Evolutionary conservation across 2,113 vertebrate species (phyloP), one percentile per base, ranked within the genome.

Genomic region (Pelecanoides urinatrix): DNA sequence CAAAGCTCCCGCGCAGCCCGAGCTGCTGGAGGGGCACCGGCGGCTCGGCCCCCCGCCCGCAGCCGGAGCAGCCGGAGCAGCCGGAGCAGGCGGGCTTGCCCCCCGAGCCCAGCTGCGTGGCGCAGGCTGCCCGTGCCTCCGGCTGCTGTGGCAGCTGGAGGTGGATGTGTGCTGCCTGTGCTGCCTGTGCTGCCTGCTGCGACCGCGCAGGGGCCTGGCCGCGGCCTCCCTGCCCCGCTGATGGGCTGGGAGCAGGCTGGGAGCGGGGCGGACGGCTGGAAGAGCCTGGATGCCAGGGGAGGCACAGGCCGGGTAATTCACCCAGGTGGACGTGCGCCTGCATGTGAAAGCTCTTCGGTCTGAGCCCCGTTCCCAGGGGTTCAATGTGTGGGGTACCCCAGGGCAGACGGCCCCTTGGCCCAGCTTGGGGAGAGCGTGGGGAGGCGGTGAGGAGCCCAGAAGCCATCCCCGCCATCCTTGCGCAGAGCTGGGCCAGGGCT

Each of bases 291-390:
- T n/a, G 71, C n/a, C 44, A 55, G 45, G 65, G 82, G n/a, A 21
- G 18, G 50, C 14, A 71, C 25, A 32, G 50, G 32, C n/a, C 82
- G 62, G 30, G 47, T 32, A 53, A 50, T 50, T 40, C 44, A 50
- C 20, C 10, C 91, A 71, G 0, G 0, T 21, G 62, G 22, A 62
- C 1, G 3, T 11, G 2, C 2, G 8, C 1, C 0, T 49, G 40
- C 76, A 32, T 49, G 40, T 62, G 27, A 88, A 67, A 92, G 71
- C 38, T 79, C 77, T 55, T 38, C 61, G 16, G 20, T 77, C 36
- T 65, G n/a, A 72, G 63, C 3, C 2, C 10, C 0, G 0, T 21
- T 81, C 26, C 27, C 21, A 55, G 49, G 29, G 42, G 4, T 49
- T 47, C 15, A 49, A 4, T 11, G 21, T 17, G 25, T 45, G 44